Percentiles rank a stretch among this genome's conserved stretches.
Evolutionary conservation across 2,888 invertebrate species (phyloP).

Genomic region (Heliconius erato): DNA sequence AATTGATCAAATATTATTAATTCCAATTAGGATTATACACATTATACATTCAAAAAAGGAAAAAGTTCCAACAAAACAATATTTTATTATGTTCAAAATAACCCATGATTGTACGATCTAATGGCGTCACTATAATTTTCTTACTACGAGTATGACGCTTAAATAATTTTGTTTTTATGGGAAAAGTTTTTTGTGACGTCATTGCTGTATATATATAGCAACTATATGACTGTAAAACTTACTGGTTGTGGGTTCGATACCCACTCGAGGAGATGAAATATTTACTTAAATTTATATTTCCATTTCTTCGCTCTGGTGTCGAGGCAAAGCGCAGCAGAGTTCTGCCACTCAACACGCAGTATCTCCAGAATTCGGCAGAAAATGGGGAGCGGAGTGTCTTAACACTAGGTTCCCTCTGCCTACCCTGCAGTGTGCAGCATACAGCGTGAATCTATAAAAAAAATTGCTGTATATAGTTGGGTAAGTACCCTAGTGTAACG

Average conservation of each 20-base stretch:
- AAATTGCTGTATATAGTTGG: neutral
- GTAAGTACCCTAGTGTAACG: neutral
- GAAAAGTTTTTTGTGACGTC: neutral
- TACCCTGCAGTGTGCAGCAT: too few species aligned
- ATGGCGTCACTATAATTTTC: neutral
- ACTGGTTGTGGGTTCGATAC: too few species aligned
- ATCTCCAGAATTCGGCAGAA: too few species aligned
- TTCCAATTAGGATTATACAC: neutral
- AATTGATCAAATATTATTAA: neutral
- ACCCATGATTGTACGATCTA: constrained; percentile 3
- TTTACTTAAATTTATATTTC: too few species aligned
- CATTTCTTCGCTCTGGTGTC: too few species aligned
- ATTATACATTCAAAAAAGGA: neutral
- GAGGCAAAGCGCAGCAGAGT: too few species aligned
- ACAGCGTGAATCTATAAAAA: too few species aligned
- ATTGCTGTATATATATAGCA: neutral
- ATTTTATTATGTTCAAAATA: neutral
- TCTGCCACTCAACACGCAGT: too few species aligned
- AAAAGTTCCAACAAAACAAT: neutral
- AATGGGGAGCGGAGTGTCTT: too few species aligned
- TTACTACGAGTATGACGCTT: neutral
- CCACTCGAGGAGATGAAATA: too few species aligned
- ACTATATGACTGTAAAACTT: too few species aligned
- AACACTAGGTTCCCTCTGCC: too few species aligned
- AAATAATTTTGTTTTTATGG: neutral